Conservation (phyloP, 2,888 invertebrate species). For the Zygaena filipendulae region DNA sequence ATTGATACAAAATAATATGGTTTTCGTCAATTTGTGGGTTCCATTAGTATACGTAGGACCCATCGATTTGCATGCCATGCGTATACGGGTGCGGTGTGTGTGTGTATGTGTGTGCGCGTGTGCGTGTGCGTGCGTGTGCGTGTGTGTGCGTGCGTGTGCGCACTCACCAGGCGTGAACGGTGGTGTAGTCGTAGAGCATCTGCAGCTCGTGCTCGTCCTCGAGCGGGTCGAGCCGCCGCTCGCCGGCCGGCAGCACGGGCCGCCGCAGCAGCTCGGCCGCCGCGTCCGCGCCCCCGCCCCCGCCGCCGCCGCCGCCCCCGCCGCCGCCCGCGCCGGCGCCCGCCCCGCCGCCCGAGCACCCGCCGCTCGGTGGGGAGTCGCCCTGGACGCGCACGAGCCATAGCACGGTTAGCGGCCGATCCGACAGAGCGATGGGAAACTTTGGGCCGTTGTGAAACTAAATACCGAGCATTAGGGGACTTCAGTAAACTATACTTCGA, state of each 20-base stretch:
- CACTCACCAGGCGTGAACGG: constrained; percentile 87
- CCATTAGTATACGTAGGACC: no score
- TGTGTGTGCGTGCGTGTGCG: no score
- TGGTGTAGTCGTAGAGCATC: constrained; percentile 89
- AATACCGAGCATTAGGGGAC: not conserved
- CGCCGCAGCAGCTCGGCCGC: constrained; percentile 69
- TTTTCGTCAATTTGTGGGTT: no score
- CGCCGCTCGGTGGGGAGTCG: constrained; percentile 27
- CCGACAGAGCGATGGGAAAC: not conserved
- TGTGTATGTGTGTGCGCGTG: no score
- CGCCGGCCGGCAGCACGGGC: constrained; percentile 81
- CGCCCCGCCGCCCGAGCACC: constrained; percentile 3
- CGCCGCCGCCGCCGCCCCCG: constrained; percentile 17
- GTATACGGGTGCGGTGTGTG: no score
- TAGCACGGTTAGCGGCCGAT: constrained; percentile 3
- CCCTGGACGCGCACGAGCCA: no score
- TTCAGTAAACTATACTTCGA: not conserved
- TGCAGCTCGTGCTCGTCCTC: constrained; percentile 85
- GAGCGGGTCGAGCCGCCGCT: constrained; percentile 80
- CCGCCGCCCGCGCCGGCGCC: constrained; percentile 17
- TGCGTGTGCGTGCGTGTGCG: no score
- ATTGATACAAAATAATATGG: no score
- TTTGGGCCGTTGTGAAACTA: not conserved
- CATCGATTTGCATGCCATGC: no score
- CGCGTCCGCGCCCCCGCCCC: constrained; percentile 16